A percentile compares a stretch with the other conserved stretches of the same genome.
phyloP scores from a whole-genome alignment of 2,797 vertebrate species.

The Bradypodion pumilum region DNA sequence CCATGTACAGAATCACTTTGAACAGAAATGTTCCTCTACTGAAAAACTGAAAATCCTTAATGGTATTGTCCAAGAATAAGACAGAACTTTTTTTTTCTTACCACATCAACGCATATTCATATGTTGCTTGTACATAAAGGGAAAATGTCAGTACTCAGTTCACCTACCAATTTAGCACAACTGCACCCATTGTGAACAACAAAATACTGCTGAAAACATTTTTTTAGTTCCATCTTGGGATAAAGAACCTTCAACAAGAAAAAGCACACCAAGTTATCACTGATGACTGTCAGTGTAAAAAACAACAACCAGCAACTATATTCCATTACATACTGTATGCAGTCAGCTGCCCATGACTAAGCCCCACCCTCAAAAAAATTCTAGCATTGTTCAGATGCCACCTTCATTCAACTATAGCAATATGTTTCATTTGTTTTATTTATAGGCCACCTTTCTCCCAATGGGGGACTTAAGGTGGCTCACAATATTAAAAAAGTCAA shows the following conservation, averaged over 20 bases:
- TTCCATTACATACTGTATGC: not conserved
- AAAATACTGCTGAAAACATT: not conserved
- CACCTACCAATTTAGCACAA: not conserved
- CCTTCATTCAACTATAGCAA: not conserved
- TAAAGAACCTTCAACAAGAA: not conserved
- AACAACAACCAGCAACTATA: not conserved
- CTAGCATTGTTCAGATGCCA: not conserved
- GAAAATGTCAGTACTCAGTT: not conserved
- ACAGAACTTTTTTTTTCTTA: not conserved
- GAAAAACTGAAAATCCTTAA: not conserved
- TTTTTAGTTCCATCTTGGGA: not conserved
- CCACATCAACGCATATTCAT: not conserved
- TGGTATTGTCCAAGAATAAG: not conserved
- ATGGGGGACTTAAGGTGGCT: too few relatives aligned
- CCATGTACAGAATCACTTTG: not conserved
- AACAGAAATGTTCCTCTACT: not conserved
- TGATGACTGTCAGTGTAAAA: not conserved
- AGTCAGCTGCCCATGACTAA: not conserved
- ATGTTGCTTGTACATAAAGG: not conserved
- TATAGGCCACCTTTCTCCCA: too few relatives aligned
- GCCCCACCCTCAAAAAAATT: not conserved
- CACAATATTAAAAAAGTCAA: too few relatives aligned
- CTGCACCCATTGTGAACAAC: not conserved
- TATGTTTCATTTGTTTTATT: too few relatives aligned
- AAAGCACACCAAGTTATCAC: not conserved